Evolutionary conservation across 1,140 invertebrate species (phyloP), one percentile per base, ranked within the genome.

Genomic region (Cephus cinctus): DNA sequence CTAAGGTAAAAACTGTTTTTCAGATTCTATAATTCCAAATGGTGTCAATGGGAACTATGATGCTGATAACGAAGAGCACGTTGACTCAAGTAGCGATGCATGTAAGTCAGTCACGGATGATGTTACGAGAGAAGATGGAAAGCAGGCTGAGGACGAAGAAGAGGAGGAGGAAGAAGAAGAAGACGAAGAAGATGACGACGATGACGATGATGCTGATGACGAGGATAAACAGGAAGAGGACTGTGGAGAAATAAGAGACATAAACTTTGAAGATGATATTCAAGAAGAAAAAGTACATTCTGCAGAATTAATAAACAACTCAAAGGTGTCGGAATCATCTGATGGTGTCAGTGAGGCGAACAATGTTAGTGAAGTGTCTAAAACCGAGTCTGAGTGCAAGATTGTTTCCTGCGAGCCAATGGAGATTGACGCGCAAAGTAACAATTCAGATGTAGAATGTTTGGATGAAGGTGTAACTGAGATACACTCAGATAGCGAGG

Each of bases 391-490:
- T 18, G 43, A 61, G 59, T 66, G 62, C 52, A 43, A 54, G 52
- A 62, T 49, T 19, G 40, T 47, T 58, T 54, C 54, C 39, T 43
- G 40, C 21, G 67, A 72, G 19, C 12, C 57, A 15, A 75, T 75
- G 71, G 73, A 77, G 11, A 54, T 77, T 39, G 73, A 75, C 16
- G 59, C 55, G 39, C 56, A 64, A 8, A 69, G 66, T 52, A 76
- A 71, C 34, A 66, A 66, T 5, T 75, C 73, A 0, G 73, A 76
- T 20, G 54, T 76, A 11, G 72, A 77, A 44, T 77, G 73, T 54
- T 47, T 77, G 2, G 75, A 75, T 4, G 72, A 75, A 23, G 55
- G 30, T 1, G 56, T 63, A 11, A 59, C 58, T 0, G 3, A 15
- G n/a, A 16, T 34, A 41, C 31, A 50, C 31, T 25, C 16, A 20